A percentile compares a stretch with the other conserved stretches of the same genome.
phyloP scores from a whole-genome alignment of 2,797 vertebrate species.

The Holocentrus rufus region DNA sequence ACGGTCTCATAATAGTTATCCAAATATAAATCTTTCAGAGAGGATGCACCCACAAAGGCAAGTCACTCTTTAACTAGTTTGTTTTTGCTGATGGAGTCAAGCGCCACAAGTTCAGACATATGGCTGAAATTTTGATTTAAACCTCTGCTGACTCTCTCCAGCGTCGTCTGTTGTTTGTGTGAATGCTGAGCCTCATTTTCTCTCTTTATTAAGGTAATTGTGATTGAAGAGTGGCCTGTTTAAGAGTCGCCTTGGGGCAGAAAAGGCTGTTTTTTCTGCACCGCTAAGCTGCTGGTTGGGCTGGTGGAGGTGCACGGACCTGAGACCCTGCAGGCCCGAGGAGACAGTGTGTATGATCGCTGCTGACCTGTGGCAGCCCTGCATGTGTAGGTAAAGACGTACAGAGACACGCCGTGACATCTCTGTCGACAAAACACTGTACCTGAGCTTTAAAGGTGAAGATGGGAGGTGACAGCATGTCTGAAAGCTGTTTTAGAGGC shows the following conservation, averaged over 20 bases:
- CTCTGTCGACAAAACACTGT: conserved; percentile 54
- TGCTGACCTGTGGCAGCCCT: conserved; percentile 68
- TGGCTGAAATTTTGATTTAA: conserved; percentile 74
- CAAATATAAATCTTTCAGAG: conserved; percentile 8
- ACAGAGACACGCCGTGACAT: conserved; percentile 33
- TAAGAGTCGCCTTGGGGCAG: conserved; percentile 71
- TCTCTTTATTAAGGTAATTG: conserved; percentile 79
- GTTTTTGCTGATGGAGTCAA: conserved; percentile 67
- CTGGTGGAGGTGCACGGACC: conserved; percentile 64
- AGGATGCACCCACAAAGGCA: conserved; percentile 9
- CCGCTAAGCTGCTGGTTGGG: conserved; percentile 52
- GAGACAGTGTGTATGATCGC: conserved; percentile 64
- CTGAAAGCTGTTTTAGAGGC: conserved; percentile 40
- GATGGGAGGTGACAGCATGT: conserved; percentile 57
- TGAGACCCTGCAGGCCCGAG: conserved; percentile 61
- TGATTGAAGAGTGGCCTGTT: conserved; percentile 80
- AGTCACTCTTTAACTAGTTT: conserved; percentile 48
- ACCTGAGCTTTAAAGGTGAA: conserved; percentile 61
- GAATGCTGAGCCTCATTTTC: conserved; percentile 76
- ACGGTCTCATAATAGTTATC: neutral
- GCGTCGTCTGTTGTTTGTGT: conserved; percentile 37
- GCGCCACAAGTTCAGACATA: conserved; percentile 48
- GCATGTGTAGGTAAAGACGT: conserved; percentile 60
- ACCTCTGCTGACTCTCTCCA: conserved; percentile 64
- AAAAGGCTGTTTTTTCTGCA: conserved; percentile 75